Evolutionary conservation across 2,113 vertebrate genomes (phyloP).

Genomic region (Leucosticte australis): DNA sequence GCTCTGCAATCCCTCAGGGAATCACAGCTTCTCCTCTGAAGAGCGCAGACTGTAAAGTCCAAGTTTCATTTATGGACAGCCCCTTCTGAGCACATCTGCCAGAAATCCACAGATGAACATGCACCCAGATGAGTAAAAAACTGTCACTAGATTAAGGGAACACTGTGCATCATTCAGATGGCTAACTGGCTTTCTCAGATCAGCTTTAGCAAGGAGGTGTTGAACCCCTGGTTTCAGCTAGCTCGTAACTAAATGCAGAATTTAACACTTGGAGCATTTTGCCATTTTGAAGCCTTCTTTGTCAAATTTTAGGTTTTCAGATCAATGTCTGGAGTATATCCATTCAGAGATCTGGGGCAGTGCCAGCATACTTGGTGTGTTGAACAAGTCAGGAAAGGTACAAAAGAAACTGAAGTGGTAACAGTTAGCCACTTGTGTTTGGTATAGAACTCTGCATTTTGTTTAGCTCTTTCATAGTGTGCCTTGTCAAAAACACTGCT

Average conservation of each 20-base stretch:
- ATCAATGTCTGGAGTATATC: background rate
- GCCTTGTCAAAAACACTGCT: background rate
- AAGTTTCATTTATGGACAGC: background rate
- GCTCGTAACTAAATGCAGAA: background rate
- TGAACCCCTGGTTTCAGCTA: background rate
- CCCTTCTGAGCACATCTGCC: background rate
- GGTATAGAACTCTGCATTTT: background rate
- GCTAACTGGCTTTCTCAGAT: background rate
- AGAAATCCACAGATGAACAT: background rate
- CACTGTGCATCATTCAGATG: background rate
- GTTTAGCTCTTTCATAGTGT: background rate
- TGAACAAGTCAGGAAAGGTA: background rate
- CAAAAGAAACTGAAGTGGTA: background rate
- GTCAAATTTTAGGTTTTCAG: background rate
- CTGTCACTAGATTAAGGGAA: background rate
- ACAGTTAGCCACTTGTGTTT: background rate
- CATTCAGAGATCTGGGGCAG: background rate
- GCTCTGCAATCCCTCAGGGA: background rate
- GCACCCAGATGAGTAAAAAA: background rate
- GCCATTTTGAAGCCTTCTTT: background rate
- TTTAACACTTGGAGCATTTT: background rate
- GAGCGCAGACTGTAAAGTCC: background rate
- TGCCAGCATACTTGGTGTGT: background rate
- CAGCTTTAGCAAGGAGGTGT: background rate
- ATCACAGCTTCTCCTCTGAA: background rate